These are phyloP conservation scores for Chromoteleia sp. DNA, from an alignment of 2,888 invertebrate species.

Conservation along the genomic window DNA sequence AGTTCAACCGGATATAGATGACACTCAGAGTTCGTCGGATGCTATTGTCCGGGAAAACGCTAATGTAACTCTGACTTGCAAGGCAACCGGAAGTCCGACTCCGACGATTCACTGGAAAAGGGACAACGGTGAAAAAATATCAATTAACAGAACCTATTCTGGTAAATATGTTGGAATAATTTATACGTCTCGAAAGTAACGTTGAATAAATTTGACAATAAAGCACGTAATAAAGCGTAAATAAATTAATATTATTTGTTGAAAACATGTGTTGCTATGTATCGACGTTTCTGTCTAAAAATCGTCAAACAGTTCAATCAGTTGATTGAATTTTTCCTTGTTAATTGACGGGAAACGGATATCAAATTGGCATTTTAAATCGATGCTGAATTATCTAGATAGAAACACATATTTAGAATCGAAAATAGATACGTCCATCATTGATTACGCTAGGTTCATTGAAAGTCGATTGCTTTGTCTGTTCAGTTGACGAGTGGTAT, in stretches of 20 bases:
- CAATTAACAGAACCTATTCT: slow-evolving; percentile 92
- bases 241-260: slow-evolving; percentile 20
- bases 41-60: slow-evolving; percentile 95
- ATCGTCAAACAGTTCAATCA: slow-evolving; percentile 1
- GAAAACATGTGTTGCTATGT: slow-evolving; percentile 14
- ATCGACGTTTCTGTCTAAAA: slow-evolving; percentile 29
- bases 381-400: slow-evolving; percentile 18
- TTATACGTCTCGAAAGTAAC: neutral
- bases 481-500: slow-evolving; percentile 92
- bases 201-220: neutral
- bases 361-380: slow-evolving; percentile 45
- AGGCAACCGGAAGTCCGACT: slow-evolving; percentile 94
- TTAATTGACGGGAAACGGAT: slow-evolving; percentile 55
- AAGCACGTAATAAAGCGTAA: neutral
- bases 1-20: slow-evolving; percentile 97
- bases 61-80: slow-evolving; percentile 94
- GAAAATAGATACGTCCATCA: slow-evolving; percentile 26
- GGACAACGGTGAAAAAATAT: slow-evolving; percentile 94
- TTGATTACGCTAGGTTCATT: slow-evolving; percentile 14
- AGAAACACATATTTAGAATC: slow-evolving; percentile 25
- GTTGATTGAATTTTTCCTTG: slow-evolving; percentile 44
- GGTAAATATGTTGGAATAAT: slow-evolving; percentile 86
- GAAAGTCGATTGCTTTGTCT: slow-evolving; percentile 35
- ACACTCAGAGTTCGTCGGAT: slow-evolving; percentile 95
- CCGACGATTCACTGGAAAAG: slow-evolving; percentile 96